Evolutionary conservation across 2,888 invertebrate species (phyloP), one percentile per base, ranked within the genome.

Genomic region (Phortica okadai): DNA sequence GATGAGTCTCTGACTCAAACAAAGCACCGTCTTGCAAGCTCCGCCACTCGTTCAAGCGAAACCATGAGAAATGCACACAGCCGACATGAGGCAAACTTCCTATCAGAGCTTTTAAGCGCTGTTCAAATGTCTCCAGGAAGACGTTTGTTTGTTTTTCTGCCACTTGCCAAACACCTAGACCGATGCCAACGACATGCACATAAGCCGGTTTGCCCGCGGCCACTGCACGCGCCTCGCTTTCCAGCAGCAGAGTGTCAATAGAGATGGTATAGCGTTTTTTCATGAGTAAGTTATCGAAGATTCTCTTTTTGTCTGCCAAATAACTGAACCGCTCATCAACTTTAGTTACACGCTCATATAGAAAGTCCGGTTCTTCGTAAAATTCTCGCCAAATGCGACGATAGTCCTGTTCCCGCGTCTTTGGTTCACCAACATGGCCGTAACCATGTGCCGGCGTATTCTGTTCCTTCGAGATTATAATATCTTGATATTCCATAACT

Each of bases 41-140:
- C 6, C 92, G 92, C 88, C 92, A 93, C 44, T 91, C 90, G 2
- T 86, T 89, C 54, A 92, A 86, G 0, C 89, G 88, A 69, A 95
- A 94, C 88, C 94, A 95, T 0, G 95, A 93, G 86, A 95, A 95
- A 90, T 95, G 94, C 10, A 95, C 92, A 78, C 94, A 94, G 0
- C 93, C 92, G 0, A 95, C 92, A 82, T 93, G 92, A 1, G 91
- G 88, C 10, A 95, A 84, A 10, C 92, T 90, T 33, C 92, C 87
- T 77, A 92, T 87, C 76, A 93, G 84, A 54, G 92, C 92, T 8
- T 92, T 92, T 45, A 95, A 89, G 8, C 95, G 92, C 75, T 94
- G 93, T n/a, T 93, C 91, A 81, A 94, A 94, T 0, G 94, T 93
- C 64, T 94, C 92, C 4, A 95, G 88, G 83, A 94, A 95, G 58